phyloP scores from a whole-genome alignment of 2,113 vertebrate species.

The Cheilinus undulatus region DNA sequence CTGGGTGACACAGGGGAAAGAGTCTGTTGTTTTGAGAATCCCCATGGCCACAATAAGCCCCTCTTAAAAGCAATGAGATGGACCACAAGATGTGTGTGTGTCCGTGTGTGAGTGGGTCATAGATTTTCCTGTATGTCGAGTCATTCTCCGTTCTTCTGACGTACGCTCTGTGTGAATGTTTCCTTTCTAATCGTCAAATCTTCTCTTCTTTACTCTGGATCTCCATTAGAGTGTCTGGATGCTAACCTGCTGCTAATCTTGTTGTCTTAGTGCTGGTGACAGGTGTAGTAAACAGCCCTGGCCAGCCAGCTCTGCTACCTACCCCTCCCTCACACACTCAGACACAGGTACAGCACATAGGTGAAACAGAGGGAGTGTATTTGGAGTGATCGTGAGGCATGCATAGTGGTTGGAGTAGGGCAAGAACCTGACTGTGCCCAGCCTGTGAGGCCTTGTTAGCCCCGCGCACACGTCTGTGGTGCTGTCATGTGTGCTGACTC shows the following conservation, averaged over 20 bases:
- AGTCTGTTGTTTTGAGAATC: constrained; percentile 78
- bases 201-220: constrained; percentile 56
- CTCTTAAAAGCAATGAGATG: constrained; percentile 77
- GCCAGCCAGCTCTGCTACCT: constrained; percentile 70
- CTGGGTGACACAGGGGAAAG: constrained; percentile 71
- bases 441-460: constrained; percentile 70
- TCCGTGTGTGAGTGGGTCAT: constrained; percentile 32
- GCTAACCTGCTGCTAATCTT: constrained; percentile 82
- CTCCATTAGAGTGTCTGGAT: constrained; percentile 59
- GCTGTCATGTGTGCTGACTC: constrained; percentile 77
- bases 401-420: constrained; percentile 68
- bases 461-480: constrained; percentile 74
- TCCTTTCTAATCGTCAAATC: constrained; percentile 41
- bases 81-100: constrained; percentile 60
- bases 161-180: constrained; percentile 31
- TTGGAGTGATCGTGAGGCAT: constrained; percentile 77
- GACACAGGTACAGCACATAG: constrained; percentile 78
- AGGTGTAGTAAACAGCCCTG: constrained; percentile 82
- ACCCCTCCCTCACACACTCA: constrained; percentile 74
- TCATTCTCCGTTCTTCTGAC: constrained; percentile 29
- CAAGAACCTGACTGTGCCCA: constrained; percentile 63
- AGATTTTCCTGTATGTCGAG: constrained; percentile 36
- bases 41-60: constrained; percentile 71
- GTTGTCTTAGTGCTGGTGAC: constrained; percentile 84
- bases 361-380: constrained; percentile 69